Conservation (phyloP, 2,888 invertebrate species). For the Xylota sylvarum region DNA sequence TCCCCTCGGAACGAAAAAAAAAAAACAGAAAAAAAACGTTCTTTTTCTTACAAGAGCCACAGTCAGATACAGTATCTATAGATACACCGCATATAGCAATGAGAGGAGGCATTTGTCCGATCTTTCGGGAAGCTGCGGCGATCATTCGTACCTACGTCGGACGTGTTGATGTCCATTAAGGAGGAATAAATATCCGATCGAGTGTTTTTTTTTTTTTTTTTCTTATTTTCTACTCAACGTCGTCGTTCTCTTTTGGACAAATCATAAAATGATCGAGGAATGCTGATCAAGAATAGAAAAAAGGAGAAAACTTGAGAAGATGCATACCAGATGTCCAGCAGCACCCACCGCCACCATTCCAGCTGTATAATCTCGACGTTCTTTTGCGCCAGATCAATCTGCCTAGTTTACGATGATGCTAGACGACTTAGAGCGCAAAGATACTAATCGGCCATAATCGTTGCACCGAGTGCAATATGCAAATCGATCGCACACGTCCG, state of each 20-base stretch:
- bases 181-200: slow-evolving; percentile 80
- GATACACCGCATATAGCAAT: slow-evolving; percentile 55
- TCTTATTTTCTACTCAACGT: not conserved
- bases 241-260: slow-evolving; percentile 48
- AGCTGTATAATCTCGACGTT: slow-evolving; percentile 42
- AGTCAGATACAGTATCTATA: slow-evolving; percentile 44
- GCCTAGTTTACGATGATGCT: slow-evolving; percentile 70
- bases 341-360: slow-evolving; percentile 46
- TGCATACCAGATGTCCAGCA: slow-evolving; percentile 69
- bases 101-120: slow-evolving; percentile 50
- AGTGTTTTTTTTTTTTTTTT: slow-evolving; percentile 26
- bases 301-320: slow-evolving; percentile 3
- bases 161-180: slow-evolving; percentile 82
- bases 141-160: slow-evolving; percentile 76
- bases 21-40: slow-evolving; percentile 4
- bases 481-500: slow-evolving; percentile 78
- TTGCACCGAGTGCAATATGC: slow-evolving; percentile 75
- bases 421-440: slow-evolving; percentile 69
- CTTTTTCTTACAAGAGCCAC: slow-evolving; percentile 23
- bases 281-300: slow-evolving; percentile 25
- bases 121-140: slow-evolving; percentile 59
- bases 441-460: slow-evolving; percentile 77
- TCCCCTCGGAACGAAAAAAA: slow-evolving; percentile 34
- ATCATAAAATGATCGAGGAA: slow-evolving; percentile 72
- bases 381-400: slow-evolving; percentile 71